These are phyloP conservation scores for Cerceris rybyensis DNA, from an alignment of 2,888 invertebrate species.

Conservation along the genomic window DNA sequence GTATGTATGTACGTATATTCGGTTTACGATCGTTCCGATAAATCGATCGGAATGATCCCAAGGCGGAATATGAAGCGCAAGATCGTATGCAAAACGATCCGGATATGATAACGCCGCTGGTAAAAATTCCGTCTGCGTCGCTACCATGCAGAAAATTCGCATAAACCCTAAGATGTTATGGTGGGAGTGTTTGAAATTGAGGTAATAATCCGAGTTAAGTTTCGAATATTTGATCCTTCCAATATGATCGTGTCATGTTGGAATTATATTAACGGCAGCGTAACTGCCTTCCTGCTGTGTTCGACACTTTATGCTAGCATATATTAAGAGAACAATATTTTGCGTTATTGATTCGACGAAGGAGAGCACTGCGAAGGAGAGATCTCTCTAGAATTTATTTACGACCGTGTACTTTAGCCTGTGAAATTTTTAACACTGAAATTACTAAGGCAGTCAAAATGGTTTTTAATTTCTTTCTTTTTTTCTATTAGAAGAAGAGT, in stretches of 20 bases:
- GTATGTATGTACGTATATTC: not conserved
- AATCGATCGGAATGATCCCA: slow-evolving; percentile 10
- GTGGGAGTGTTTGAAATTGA: slow-evolving; percentile 14
- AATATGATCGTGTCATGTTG: not conserved
- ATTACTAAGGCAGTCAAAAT: too few relatives aligned
- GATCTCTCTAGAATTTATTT: too few relatives aligned
- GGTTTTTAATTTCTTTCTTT: too few relatives aligned
- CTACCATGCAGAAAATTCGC: slow-evolving; percentile 15
- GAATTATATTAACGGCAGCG: slow-evolving; percentile 11
- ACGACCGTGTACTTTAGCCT: too few relatives aligned
- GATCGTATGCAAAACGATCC: slow-evolving; percentile 14
- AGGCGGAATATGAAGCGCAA: slow-evolving; percentile 14
- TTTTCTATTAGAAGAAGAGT: too few relatives aligned
- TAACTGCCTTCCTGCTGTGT: not conserved
- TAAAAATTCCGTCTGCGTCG: slow-evolving; percentile 44
- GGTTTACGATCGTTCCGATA: slow-evolving; percentile 24
- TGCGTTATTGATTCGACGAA: not conserved
- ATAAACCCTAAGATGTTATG: slow-evolving; percentile 35
- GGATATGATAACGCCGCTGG: slow-evolving; percentile 36
- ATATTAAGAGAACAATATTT: not conserved
- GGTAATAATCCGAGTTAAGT: slow-evolving; percentile 28
- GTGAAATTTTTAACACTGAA: too few relatives aligned
- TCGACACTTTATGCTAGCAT: not conserved
- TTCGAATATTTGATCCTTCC: slow-evolving; percentile 26
- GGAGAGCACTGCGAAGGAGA: too few relatives aligned